Conservation (phyloP, 2,113 vertebrate genomes). For the Mungos mungo region DNA sequence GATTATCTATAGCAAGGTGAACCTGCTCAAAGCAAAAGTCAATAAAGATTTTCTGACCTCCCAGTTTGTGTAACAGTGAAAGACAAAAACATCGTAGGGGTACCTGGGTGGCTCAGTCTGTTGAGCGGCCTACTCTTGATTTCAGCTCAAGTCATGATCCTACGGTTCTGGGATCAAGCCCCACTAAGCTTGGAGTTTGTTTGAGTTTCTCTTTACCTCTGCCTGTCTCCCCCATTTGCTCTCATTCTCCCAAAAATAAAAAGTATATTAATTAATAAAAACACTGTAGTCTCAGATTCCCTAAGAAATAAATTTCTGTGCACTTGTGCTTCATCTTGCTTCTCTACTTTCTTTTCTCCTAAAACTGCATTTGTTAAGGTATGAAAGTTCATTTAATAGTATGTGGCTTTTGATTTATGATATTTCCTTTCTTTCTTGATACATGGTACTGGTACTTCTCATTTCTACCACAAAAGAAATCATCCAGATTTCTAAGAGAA, state of each 20-base stretch:
- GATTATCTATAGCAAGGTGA: neutral
- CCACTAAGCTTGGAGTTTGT: too few relatives aligned
- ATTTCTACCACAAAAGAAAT: slow-evolving; percentile 39
- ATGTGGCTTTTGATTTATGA: slow-evolving; percentile 11
- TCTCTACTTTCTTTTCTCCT: neutral
- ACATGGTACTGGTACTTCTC: neutral
- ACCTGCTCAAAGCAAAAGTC: neutral
- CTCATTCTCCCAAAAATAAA: too few relatives aligned
- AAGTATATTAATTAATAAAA: neutral
- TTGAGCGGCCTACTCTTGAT: too few relatives aligned
- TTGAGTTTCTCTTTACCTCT: too few relatives aligned
- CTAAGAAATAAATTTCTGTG: neutral
- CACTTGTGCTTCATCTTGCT: neutral
- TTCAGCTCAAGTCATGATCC: too few relatives aligned
- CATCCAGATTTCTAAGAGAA: slow-evolving; percentile 35
- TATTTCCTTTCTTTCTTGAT: neutral
- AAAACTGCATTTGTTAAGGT: neutral
- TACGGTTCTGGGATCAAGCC: too few relatives aligned
- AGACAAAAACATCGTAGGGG: neutral
- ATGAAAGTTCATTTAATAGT: neutral
- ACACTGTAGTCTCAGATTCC: neutral
- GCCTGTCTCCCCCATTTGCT: too few relatives aligned
- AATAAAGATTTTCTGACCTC: neutral
- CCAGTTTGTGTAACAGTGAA: neutral
- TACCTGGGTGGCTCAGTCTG: too few relatives aligned